Percentiles rank a stretch among this genome's conserved stretches.
Conservation (phyloP, 1,140 invertebrate genomes). For the Brachionus paranguensis region DNA sequence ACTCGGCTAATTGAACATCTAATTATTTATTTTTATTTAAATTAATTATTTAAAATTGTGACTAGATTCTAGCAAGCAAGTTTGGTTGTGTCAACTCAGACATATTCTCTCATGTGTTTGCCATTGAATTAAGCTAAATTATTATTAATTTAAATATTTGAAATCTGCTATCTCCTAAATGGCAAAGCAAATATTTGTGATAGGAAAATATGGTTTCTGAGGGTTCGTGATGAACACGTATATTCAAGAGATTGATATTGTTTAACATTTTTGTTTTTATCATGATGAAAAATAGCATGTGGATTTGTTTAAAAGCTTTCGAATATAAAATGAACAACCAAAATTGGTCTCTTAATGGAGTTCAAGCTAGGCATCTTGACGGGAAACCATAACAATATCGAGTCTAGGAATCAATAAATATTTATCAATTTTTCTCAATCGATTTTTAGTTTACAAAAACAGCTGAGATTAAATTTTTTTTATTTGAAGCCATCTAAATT, state of each 20-base stretch:
- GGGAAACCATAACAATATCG: not conserved
- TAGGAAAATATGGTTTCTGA: not conserved
- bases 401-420: not conserved
- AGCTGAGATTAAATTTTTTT: not conserved
- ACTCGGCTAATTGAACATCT: not conserved
- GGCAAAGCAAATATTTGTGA: not conserved
- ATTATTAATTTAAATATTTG: not conserved
- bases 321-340: not conserved
- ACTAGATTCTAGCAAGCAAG: not conserved
- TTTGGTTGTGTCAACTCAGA: not conserved
- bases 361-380: constrained; percentile 7
- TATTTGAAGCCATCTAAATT: not conserved
- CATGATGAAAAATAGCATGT: not conserved
- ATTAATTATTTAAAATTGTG: not conserved
- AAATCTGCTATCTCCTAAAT: not conserved
- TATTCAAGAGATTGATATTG: not conserved
- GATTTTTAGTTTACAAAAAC: not conserved
- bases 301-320: not conserved
- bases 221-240: not conserved
- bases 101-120: not conserved
- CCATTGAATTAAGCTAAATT: not conserved
- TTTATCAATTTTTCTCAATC: not conserved
- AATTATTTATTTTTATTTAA: not conserved
- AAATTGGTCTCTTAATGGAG: not conserved
- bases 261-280: not conserved